Percentiles rank a stretch among this genome's conserved stretches.
Evolutionary conservation across 2,888 invertebrate species (phyloP).

Genomic region (Acronicta psi): DNA sequence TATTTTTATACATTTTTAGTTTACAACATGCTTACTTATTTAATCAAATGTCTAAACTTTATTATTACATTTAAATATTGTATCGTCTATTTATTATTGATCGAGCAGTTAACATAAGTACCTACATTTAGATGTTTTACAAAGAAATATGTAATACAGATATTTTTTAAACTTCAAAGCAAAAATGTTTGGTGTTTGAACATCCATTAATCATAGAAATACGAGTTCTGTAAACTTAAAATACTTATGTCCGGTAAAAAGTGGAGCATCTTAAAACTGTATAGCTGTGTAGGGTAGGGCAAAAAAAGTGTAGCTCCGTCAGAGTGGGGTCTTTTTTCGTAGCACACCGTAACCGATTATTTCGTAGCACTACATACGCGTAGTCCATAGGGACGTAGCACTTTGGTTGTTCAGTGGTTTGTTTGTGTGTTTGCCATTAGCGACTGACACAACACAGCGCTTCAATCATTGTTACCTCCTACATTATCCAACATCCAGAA

Average conservation of each 20-base stretch:
- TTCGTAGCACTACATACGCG: slow-evolving; percentile 3
- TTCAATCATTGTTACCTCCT: not conserved
- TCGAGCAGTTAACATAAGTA: too few species aligned
- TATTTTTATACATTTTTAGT: too few species aligned
- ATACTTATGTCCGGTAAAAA: slow-evolving; percentile 18
- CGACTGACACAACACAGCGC: slow-evolving; percentile 8
- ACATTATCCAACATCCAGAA: not conserved
- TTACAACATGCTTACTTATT: too few species aligned
- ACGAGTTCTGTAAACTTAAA: slow-evolving; percentile 22
- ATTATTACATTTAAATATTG: too few species aligned
- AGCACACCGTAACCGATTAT: slow-evolving; percentile 9
- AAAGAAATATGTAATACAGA: too few species aligned
- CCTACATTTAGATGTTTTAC: too few species aligned
- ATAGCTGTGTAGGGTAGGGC: not conserved
- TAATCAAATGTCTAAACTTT: too few species aligned
- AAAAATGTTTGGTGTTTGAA: too few species aligned
- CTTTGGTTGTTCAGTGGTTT: slow-evolving; percentile 5
- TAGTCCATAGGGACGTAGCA: slow-evolving; percentile 1
- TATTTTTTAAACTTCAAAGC: too few species aligned
- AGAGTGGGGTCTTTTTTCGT: slow-evolving; percentile 22
- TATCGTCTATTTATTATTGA: too few species aligned
- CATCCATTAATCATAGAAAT: too few species aligned
- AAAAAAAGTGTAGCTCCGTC: slow-evolving; percentile 19
- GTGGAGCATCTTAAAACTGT: slow-evolving; percentile 6
- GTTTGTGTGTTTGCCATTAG: slow-evolving; percentile 2